Percentiles rank a stretch among this genome's conserved stretches.
Conservation (phyloP, 2,888 invertebrate species). For the Volucella zonaria region DNA sequence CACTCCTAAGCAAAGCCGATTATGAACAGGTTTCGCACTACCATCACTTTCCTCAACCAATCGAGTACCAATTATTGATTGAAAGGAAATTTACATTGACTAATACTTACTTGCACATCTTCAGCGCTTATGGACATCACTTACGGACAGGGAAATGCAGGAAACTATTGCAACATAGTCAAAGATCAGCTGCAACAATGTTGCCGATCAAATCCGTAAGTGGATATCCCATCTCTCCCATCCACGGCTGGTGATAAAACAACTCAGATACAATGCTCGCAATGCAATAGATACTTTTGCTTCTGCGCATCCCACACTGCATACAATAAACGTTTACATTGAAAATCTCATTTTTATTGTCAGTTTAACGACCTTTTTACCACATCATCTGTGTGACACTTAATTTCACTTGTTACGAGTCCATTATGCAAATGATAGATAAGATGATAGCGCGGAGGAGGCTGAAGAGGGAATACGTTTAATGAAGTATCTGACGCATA, state of each 20-base stretch:
- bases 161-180: slow-evolving; percentile 2
- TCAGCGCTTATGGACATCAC: background rate
- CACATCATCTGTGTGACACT: slow-evolving; percentile 33
- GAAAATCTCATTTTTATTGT: no score
- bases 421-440: slow-evolving; percentile 47
- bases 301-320: no score
- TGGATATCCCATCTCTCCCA: background rate
- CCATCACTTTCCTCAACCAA: background rate
- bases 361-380: background rate
- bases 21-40: background rate
- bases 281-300: no score
- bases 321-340: no score
- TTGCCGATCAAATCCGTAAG: background rate
- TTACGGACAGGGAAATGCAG: slow-evolving; percentile 32
- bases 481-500: slow-evolving; percentile 2
- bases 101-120: slow-evolving; percentile 11
- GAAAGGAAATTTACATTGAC: slow-evolving; percentile 7
- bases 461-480: background rate
- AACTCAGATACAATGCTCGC: background rate
- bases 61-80: slow-evolving; percentile 7
- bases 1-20: no score
- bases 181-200: slow-evolving; percentile 3
- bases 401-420: slow-evolving; percentile 29
- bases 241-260: background rate
- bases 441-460: no score